Conservation (phyloP, 2,113 vertebrate species). For the Cheilinus undulatus region DNA sequence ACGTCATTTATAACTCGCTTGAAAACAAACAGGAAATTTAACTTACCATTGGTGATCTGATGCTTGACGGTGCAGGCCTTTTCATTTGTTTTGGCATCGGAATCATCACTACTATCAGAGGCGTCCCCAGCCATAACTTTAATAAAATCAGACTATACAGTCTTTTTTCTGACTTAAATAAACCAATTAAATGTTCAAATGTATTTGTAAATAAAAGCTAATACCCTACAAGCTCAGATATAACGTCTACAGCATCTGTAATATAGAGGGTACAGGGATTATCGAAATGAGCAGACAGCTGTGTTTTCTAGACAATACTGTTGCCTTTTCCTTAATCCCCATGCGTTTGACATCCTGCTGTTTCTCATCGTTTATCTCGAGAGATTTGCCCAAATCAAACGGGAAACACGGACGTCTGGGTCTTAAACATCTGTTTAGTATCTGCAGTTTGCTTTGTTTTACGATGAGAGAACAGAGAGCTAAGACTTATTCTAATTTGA, state of each 20-base stretch:
- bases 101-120: constrained; percentile 83
- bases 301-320: constrained; percentile 58
- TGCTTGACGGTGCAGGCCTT: constrained; percentile 83
- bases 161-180: constrained; percentile 4
- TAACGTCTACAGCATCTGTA: constrained; percentile 27
- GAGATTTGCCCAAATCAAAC: constrained; percentile 8
- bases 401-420: neutral
- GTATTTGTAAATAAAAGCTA: neutral
- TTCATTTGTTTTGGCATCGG: constrained; percentile 76
- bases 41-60: constrained; percentile 86
- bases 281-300: constrained; percentile 46
- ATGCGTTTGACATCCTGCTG: constrained; percentile 64
- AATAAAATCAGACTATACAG: constrained; percentile 11
- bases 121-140: constrained; percentile 81
- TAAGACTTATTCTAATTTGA: neutral
- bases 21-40: neutral
- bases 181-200: neutral
- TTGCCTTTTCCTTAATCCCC: constrained; percentile 58
- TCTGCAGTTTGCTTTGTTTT: neutral
- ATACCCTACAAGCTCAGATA: constrained; percentile 2
- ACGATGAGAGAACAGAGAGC: neutral
- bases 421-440: neutral
- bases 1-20: neutral
- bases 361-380: constrained; percentile 53
- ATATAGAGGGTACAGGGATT: constrained; percentile 22